Conservation (phyloP, 1,140 invertebrate genomes). For the Drosophila lacertosa region DNA sequence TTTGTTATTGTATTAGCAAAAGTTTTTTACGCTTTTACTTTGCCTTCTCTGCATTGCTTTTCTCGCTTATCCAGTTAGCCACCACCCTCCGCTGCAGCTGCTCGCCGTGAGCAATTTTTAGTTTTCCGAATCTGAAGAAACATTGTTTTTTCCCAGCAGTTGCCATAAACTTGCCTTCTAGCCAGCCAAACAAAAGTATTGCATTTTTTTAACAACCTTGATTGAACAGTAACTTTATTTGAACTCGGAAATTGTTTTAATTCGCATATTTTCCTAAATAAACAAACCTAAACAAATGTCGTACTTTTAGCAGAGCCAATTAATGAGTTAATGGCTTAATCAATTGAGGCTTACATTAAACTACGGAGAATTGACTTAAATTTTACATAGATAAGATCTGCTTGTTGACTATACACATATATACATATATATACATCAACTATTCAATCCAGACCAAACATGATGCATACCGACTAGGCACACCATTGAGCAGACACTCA, state of each 20-base stretch:
- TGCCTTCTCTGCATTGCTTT: constrained; percentile 33
- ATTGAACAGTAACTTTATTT: background rate
- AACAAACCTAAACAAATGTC: no score
- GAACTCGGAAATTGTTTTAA: no score
- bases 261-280: no score
- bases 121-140: background rate
- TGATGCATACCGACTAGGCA: background rate
- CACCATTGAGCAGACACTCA: no score
- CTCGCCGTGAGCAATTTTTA: background rate
- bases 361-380: no score
- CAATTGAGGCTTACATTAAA: no score
- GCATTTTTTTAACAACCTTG: background rate
- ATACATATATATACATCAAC: no score
- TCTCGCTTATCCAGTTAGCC: constrained; percentile 24
- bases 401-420: no score
- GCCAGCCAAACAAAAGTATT: background rate
- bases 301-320: no score
- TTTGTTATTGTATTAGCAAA: constrained; percentile 80
- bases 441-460: no score
- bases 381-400: no score
- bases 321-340: no score
- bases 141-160: constrained; percentile 8
- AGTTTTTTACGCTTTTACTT: constrained; percentile 72
- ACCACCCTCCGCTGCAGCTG: constrained; percentile 5
- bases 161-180: constrained; percentile 3